Evolutionary conservation across 2,113 vertebrate genomes (phyloP).

Genomic region (Erythrocercus mccallii): DNA sequence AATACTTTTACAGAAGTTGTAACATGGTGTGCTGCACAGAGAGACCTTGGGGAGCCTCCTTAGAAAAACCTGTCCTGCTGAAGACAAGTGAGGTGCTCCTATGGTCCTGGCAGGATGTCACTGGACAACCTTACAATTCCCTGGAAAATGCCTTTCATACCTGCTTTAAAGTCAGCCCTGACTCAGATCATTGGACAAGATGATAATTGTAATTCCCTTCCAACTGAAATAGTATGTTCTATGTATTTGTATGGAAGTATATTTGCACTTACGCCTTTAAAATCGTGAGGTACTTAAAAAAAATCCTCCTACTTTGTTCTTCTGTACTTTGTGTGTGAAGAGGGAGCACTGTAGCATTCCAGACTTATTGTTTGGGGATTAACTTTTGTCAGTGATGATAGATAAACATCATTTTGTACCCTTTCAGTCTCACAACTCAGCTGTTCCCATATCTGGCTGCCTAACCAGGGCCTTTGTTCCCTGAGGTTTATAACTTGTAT

Average conservation of each 20-base stretch:
- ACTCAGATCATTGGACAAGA: not conserved
- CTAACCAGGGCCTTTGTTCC: not conserved
- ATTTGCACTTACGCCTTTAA: not conserved
- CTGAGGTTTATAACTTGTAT: not conserved
- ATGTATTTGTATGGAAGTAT: not conserved
- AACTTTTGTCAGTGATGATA: not conserved
- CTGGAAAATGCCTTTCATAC: not conserved
- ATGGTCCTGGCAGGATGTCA: too few species aligned
- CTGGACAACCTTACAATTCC: not conserved
- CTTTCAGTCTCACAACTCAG: not conserved
- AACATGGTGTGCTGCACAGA: accelerated
- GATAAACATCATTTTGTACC: not conserved
- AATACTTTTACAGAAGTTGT: not conserved
- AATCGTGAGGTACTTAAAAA: not conserved
- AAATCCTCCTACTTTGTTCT: not conserved
- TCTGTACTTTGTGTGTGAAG: not conserved
- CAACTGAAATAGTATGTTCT: not conserved
- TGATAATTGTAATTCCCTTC: not conserved
- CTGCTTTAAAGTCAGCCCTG: not conserved
- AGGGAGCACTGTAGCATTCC: not conserved
- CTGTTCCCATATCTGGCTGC: not conserved
- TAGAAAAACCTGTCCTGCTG: not conserved
- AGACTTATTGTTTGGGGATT: not conserved
- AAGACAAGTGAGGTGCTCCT: accelerated
- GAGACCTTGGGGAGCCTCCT: not conserved